phyloP scores from a whole-genome alignment of 2,797 vertebrate species.

The Manis pentadactyla region DNA sequence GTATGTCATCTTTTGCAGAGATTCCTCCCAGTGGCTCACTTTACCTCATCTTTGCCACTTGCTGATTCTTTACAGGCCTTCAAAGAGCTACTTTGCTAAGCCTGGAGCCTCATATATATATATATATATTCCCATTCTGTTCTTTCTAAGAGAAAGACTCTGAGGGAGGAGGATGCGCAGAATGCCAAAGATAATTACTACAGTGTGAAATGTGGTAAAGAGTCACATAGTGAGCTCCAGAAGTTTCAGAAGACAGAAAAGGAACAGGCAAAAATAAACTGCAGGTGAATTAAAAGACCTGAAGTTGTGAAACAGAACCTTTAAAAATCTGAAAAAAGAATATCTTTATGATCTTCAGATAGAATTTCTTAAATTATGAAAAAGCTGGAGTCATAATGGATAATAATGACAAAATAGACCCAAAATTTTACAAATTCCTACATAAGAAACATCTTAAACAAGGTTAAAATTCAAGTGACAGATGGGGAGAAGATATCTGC shows the following conservation, averaged over 20 bases:
- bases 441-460: neutral
- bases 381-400: neutral
- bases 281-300: neutral
- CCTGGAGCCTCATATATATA: neutral
- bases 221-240: neutral
- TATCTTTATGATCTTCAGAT: neutral
- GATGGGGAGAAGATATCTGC: neutral
- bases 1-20: neutral
- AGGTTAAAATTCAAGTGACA: neutral
- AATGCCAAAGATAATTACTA: neutral
- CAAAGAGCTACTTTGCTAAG: neutral
- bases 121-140: neutral
- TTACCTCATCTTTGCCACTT: neutral
- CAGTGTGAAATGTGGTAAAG: neutral
- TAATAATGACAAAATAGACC: neutral
- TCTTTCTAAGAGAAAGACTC: conserved; percentile 17
- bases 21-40: neutral
- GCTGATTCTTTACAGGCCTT: neutral
- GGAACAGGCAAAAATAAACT: neutral
- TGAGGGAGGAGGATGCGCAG: neutral
- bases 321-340: conserved; percentile 20
- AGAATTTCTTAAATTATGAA: neutral
- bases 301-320: conserved; percentile 32
- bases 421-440: neutral
- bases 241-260: conserved; percentile 19